Evolutionary conservation across 2,888 invertebrate species (phyloP), one percentile per base, ranked within the genome.

Genomic region (Melitaea athalia): DNA sequence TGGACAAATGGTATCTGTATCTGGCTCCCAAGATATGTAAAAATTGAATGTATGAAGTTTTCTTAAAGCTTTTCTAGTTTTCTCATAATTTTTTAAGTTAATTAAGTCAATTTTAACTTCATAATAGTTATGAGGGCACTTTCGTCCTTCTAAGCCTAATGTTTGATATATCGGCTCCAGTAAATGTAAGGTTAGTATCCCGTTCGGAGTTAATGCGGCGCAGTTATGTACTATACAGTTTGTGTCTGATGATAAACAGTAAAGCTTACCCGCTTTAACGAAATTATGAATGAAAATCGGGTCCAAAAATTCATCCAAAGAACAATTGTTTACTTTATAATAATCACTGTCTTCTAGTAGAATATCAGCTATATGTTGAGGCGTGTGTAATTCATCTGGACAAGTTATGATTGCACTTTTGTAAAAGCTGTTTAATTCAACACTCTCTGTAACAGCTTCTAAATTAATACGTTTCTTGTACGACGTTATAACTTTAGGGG

Each of bases 141-240:
- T 89, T 2, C 63, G 80, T 1, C 92, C 92, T 81, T 92, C 88
- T 11, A 91, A 76, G 8, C 92, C 92, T 64, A 91, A 72, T n/a
- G 85, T 87, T 83, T 92, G 91, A 67, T 79, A 91, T n/a, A 84
- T 75, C 67, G 78, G 82, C 10, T 89, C 85, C 57, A 82, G 65
- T 45, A 90, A 65, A 73, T 92, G 86, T 4, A 92, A 60, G 4
- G 83, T 85, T 8, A 92, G 74, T 8, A 79, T 65, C 7, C 91
- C 91, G 6, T 89, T 83, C n/a, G 91, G 87, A 0, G 88, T 88
- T 53, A 92, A 77, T 33, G 87, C 85, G 2, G 79, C 83, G 72
- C 89, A 87, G 70, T 91, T 91, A 33, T 90, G 78, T 45, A 84
- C 80, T 2, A 91, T 79, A 78, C 91, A 91, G 71, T 87, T 85